Evolutionary conservation across 2,888 invertebrate genomes (phyloP), one percentile per base, ranked within the genome.

Genomic region (Chymomyza procnemis): DNA sequence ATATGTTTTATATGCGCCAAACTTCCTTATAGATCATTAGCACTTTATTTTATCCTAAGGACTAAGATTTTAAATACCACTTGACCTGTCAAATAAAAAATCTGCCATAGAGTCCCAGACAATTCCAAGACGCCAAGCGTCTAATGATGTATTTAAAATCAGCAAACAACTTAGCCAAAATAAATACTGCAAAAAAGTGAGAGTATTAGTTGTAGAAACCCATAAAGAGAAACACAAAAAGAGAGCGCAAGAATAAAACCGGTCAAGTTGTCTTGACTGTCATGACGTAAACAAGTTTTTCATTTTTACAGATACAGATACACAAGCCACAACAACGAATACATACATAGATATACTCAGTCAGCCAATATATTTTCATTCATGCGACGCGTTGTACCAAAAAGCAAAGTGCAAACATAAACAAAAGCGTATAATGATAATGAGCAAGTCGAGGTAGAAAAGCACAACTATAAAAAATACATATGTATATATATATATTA

Each of bases 271-370:
- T 69, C 61, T 59, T 58, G 69, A 56, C 74, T 71, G 74, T 70
- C 74, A 76, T 87, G 84, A 80, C 78, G 85, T 77, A 78, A 88
- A 86, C 88, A 62, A 74, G 87, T 85, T 86, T 85, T 19, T 16
- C 30, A 50, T n/a, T 62, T 57, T n/a, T 52, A 22, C 57, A 46
- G 6, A 34, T 34, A 34, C 34, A 34, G 6, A 41, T 41, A 41
- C 34, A 34, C 34, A 48, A 19, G 9, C 56, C 16, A 9, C n/a
- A 48, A 19, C 52, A 69, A 52, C n/a, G n/a, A n/a, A n/a, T n/a
- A n/a, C n/a, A 64, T 55, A 54, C 46, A 55, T 56, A 64, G 64
- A 64, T 55, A 64, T 50, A 47, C 56, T 56, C 34, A n/a, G 46
- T 59, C 60, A 47, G 60, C 67, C 67, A 67, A 67, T 63, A 74